Evolutionary conservation across 2,888 invertebrate species (phyloP), one percentile per base, ranked within the genome.

Genomic region (Cryptocheilus praepositus): DNA sequence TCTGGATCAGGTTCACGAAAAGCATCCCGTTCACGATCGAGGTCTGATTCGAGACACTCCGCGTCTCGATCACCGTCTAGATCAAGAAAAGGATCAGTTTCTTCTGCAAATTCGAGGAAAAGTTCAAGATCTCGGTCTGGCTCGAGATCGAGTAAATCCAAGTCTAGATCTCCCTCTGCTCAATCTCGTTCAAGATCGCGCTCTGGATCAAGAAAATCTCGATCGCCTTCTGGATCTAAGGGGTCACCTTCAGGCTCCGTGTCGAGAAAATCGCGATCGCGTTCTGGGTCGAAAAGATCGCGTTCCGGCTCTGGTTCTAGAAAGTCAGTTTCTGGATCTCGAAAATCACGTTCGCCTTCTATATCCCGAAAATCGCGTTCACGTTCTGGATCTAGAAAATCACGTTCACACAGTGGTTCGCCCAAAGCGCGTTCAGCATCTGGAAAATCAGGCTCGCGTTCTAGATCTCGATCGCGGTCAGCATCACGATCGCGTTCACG

Each of bases 171-270:
- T 13, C 58, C 57, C 5, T 72, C 86, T 74, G 84, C 74, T 89
- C 83, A 76, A 49, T 87, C 89, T 59, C 87, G 88, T 21, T 89
- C 89, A 5, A 89, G 87, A 70, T 91, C 83, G 3, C 57, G 72
- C 25, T 91, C 91, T 8, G 52, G 73, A 28, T 81, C 89, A 45
- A 18, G 67, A 52, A 36, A 36, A 36, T 82, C 82, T 7, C 73
- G 79, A 7, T 83, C 83, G 1, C 67, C 3, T 28, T 80, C 80
- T 2, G 59, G 69, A 19, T 78, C 77, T 5, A 65, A 58, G 53
- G 46, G 18, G 25, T 63, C 62, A 0, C 54, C 79, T 11, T 80
- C 83, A 56, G 73, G 61, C n/a, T 67, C 68, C 11, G 46, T 3
- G 3, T 46, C 46, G 13, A 46, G 46, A 22, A 64, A 58, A 54